phyloP scores from a whole-genome alignment of 1,140 invertebrate species.

The Spodoptera frugiperda region DNA sequence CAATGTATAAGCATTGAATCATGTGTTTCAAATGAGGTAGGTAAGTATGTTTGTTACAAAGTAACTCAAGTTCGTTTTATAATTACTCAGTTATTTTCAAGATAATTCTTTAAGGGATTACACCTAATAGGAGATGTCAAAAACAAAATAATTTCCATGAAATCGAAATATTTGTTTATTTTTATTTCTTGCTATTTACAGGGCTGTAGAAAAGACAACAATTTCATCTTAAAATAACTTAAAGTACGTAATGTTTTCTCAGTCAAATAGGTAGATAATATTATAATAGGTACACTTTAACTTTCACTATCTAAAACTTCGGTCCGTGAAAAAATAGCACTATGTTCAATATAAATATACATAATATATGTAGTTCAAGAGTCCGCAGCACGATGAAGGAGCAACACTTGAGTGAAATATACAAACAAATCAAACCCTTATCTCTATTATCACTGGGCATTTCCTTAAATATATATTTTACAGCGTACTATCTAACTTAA shows the following conservation, averaged over 20 bases:
- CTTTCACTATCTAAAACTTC: conserved; percentile 69
- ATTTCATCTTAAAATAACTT: conserved; percentile 79
- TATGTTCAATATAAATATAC: conserved; percentile 66
- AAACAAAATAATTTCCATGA: conserved; percentile 48
- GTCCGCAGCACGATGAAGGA: conserved; percentile 74
- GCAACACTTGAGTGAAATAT: conserved; percentile 70
- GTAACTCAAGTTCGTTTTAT: too few species aligned
- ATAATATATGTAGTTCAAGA: conserved; percentile 68
- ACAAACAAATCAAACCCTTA: conserved; percentile 80
- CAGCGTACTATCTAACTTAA: conserved; percentile 64
- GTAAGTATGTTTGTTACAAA: too few species aligned
- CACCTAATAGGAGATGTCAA: not conserved
- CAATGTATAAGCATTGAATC: not conserved
- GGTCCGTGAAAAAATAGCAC: conserved; percentile 79
- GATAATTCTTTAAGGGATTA: too few species aligned
- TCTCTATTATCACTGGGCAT: conserved; percentile 83
- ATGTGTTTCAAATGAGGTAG: too few species aligned
- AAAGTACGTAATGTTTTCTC: conserved; percentile 77
- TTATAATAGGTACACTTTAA: conserved; percentile 63
- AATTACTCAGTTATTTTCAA: too few species aligned
- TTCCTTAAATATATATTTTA: conserved; percentile 76
- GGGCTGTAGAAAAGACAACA: conserved; percentile 83
- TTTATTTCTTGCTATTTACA: conserved; percentile 80
- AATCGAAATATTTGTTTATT: conserved; percentile 79
- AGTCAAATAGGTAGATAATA: conserved; percentile 72